phyloP scores from a whole-genome alignment of 2,113 vertebrate genomes.

The Sapajus apella region DNA sequence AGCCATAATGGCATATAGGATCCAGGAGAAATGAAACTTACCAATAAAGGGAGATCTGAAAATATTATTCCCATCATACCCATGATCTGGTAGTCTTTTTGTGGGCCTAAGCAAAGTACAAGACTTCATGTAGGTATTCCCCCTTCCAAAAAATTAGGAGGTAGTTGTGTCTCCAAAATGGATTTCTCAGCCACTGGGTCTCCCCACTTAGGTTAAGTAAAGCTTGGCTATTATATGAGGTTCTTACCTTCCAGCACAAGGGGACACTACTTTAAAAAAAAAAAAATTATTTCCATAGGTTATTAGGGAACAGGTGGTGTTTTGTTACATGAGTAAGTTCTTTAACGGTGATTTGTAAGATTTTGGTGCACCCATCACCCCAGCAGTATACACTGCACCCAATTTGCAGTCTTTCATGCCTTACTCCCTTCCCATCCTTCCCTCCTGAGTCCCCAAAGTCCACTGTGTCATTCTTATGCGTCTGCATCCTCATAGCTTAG shows the following conservation, averaged over 20 bases:
- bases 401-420: too few species aligned
- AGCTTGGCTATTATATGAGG: not conserved
- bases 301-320: too few species aligned
- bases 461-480: too few species aligned
- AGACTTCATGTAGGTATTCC: not conserved
- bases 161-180: not conserved
- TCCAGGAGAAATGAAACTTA: not conserved
- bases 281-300: too few species aligned
- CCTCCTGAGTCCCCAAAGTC: too few species aligned
- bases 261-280: not conserved
- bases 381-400: too few species aligned
- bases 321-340: too few species aligned
- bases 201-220: not conserved
- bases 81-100: not conserved
- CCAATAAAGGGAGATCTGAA: not conserved
- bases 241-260: not conserved
- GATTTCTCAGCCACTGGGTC: not conserved
- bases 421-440: too few species aligned
- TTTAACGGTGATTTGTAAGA: too few species aligned
- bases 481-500: too few species aligned
- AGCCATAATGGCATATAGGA: not conserved
- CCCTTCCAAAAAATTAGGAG: not conserved
- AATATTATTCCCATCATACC: not conserved
- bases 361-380: too few species aligned
- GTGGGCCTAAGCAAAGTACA: not conserved